Evolutionary conservation across 2,888 invertebrate genomes (phyloP).

Genomic region (Drosophila multiciliata): DNA sequence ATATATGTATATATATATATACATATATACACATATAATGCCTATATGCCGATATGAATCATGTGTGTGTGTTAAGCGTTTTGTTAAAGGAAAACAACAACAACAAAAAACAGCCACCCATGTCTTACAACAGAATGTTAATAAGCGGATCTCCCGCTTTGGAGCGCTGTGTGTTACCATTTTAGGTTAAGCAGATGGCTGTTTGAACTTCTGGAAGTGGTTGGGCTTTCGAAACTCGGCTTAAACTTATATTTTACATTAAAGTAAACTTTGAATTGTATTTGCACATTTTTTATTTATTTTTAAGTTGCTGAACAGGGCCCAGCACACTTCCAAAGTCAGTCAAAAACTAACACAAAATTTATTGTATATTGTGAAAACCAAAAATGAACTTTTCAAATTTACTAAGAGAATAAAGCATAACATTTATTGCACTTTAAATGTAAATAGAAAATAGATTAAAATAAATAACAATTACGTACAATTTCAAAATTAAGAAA

Average conservation of each 20-base stretch:
- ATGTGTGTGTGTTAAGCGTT: slow-evolving; percentile 37
- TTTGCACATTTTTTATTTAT: slow-evolving; percentile 29
- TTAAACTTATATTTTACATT: slow-evolving; percentile 9
- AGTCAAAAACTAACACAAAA: slow-evolving; percentile 36
- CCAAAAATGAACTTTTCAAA: slow-evolving; percentile 46
- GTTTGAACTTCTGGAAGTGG: slow-evolving; percentile 32
- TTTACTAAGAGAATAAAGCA: slow-evolving; percentile 13
- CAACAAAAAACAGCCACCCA: slow-evolving; percentile 1
- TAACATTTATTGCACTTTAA: slow-evolving; percentile 38
- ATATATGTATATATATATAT: slow-evolving; percentile 39
- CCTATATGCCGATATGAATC: slow-evolving; percentile 38
- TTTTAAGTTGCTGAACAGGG: slow-evolving; percentile 4
- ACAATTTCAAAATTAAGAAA: slow-evolving; percentile 21
- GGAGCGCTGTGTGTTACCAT: slow-evolving; percentile 25
- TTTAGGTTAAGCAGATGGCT: slow-evolving; percentile 5
- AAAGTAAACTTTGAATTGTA: slow-evolving; percentile 16
- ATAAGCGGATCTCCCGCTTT: slow-evolving; percentile 17
- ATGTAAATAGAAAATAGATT: slow-evolving; percentile 42
- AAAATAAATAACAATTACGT: slow-evolving; percentile 7
- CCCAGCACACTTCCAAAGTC: slow-evolving; percentile 53
- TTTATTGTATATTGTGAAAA: slow-evolving; percentile 38
- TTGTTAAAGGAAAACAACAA: slow-evolving; percentile 16
- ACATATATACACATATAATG: slow-evolving; percentile 38
- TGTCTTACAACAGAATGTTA: slow-evolving; percentile 26
- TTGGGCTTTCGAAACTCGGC: slow-evolving; percentile 12